A percentile compares a stretch with the other conserved stretches of the same genome.
These are phyloP conservation scores for Isichthys henryi DNA, from an alignment of 2,113 vertebrate genomes.

Conservation along the genomic window DNA sequence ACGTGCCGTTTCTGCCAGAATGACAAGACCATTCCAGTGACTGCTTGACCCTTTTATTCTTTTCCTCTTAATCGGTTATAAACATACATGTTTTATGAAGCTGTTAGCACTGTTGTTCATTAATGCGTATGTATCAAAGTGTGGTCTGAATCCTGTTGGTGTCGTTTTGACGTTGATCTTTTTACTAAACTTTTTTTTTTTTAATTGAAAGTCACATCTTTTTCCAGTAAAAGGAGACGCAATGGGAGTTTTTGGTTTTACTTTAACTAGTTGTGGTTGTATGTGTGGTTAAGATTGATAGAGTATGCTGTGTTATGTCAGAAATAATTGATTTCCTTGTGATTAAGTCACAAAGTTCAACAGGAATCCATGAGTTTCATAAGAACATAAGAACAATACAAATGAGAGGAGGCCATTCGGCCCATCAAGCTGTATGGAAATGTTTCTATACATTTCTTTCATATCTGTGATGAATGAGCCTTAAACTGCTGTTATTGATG, in stretches of 20 bases:
- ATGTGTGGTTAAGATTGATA: not conserved
- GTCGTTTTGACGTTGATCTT: not conserved
- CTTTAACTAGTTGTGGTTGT: not conserved
- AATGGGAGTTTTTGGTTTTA: not conserved
- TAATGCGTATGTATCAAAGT: not conserved
- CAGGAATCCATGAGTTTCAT: no score
- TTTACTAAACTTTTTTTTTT: constrained; percentile 3
- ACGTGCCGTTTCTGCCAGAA: not conserved
- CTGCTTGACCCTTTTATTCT: not conserved
- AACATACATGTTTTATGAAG: not conserved
- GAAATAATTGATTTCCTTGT: not conserved
- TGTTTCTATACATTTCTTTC: not conserved
- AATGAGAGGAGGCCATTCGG: no score
- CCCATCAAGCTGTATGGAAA: no score
- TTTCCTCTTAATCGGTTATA: constrained; percentile 2
- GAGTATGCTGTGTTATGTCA: not conserved
- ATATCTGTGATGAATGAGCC: not conserved
- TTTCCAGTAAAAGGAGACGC: not conserved
- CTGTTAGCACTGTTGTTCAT: constrained; percentile 3
- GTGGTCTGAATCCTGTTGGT: not conserved
- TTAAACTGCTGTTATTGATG: not conserved
- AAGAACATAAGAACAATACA: no score
- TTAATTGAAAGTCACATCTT: not conserved
- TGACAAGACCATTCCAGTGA: not conserved
- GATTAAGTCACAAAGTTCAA: not conserved